These are phyloP conservation scores for Ptychodera flava DNA, from an alignment of 35 echinoderm and acorn worm species.

Conservation along the genomic window DNA sequence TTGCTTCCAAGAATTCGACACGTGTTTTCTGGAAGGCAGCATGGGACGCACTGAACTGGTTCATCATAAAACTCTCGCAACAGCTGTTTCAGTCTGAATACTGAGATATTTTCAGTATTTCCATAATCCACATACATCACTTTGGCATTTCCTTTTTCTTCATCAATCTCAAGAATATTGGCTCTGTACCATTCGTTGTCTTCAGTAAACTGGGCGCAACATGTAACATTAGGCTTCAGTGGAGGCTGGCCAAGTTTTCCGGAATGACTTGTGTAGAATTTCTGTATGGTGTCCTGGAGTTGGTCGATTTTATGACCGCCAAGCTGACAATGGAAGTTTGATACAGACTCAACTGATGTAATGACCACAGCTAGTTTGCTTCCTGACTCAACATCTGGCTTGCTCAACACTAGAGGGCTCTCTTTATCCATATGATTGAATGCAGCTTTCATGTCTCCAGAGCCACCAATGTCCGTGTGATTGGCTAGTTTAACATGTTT, in stretches of 20 bases:
- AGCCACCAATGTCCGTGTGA: no score
- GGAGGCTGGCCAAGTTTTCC: not conserved
- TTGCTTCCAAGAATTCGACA: not conserved
- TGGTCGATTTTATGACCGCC: not conserved
- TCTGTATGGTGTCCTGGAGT: not conserved
- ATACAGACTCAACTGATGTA: not conserved
- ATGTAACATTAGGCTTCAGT: not conserved
- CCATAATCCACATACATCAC: constrained; percentile 13
- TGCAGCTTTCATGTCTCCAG: no score
- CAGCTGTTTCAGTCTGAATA: not conserved
- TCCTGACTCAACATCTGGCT: not conserved
- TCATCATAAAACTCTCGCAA: constrained; percentile 1
- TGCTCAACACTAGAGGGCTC: no score
- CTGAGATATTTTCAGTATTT: constrained; percentile 4
- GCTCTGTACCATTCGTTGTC: constrained; percentile 11
- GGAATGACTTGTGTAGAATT: not conserved
- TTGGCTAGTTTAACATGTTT: no score
- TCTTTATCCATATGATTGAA: no score
- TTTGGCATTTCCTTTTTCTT: not conserved
- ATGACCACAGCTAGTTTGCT: not conserved
- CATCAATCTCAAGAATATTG: not conserved
- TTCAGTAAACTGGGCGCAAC: constrained; percentile 10
- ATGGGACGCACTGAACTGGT: constrained; percentile 3
- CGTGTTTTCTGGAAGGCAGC: not conserved
- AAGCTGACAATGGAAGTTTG: not conserved